Percentiles rank a stretch among this genome's conserved stretches.
Conservation (phyloP, 2,888 invertebrate genomes). For the Lycocerus yunnanus region DNA sequence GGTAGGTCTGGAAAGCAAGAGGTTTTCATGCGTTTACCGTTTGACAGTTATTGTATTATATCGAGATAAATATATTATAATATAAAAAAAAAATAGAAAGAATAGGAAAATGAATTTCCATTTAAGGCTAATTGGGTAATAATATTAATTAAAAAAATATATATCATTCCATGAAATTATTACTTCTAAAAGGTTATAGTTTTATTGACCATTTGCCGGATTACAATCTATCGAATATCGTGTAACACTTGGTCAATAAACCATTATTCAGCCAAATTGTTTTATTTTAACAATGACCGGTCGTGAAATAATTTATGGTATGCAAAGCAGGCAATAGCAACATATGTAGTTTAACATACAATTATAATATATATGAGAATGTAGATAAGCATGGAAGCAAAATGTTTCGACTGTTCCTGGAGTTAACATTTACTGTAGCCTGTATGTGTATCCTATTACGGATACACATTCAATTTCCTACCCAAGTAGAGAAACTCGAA, state of each 20-base stretch:
- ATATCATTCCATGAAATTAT: background rate
- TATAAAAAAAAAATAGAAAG: too few relatives aligned
- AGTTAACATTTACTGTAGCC: background rate
- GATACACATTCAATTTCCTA: conserved; percentile 27
- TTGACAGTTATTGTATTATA: too few relatives aligned
- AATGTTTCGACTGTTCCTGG: background rate
- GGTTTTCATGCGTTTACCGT: background rate
- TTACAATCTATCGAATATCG: background rate
- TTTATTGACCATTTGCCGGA: background rate
- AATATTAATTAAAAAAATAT: background rate
- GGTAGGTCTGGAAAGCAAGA: background rate
- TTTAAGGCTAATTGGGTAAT: background rate
- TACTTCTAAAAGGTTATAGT: background rate
- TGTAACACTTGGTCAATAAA: background rate
- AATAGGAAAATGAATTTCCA: background rate
- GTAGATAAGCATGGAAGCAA: background rate
- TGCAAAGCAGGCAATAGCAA: background rate
- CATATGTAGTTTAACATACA: background rate
- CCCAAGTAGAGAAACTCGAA: conserved; percentile 19
- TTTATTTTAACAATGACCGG: background rate
- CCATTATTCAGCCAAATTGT: background rate
- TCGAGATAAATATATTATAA: too few relatives aligned
- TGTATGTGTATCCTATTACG: conserved; percentile 19
- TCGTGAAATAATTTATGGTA: background rate
- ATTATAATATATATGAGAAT: background rate